Evolutionary conservation across 2,113 vertebrate species (phyloP).

Genomic region (Stictonetta naevosa): DNA sequence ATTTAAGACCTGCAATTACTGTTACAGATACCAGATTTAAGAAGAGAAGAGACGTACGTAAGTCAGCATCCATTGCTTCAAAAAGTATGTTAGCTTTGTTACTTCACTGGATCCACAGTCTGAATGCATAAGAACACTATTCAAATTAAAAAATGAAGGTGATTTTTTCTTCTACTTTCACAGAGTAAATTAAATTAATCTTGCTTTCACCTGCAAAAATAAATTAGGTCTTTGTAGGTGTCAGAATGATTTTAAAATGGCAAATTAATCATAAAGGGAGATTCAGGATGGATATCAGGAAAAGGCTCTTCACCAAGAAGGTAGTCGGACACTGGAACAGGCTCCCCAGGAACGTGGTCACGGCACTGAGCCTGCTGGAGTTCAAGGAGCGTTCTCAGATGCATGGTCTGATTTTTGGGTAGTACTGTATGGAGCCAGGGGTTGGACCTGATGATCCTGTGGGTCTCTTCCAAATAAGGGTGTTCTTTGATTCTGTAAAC

Average conservation of each 20-base stretch:
- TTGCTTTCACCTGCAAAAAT: not conserved
- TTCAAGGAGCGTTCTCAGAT: too few relatives aligned
- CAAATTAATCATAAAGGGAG: not conserved
- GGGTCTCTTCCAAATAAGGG: too few relatives aligned
- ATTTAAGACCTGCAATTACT: not conserved
- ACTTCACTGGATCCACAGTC: not conserved
- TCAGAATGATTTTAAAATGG: not conserved
- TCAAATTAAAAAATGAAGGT: not conserved
- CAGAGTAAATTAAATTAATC: too few relatives aligned
- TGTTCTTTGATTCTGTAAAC: too few relatives aligned
- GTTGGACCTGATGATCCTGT: too few relatives aligned
- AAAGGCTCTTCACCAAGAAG: too few relatives aligned
- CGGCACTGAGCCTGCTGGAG: too few relatives aligned
- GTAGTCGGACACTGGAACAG: too few relatives aligned
- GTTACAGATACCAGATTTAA: not conserved
- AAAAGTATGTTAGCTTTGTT: not conserved
- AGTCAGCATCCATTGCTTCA: not conserved
- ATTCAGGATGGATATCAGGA: too few relatives aligned
- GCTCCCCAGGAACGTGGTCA: too few relatives aligned
- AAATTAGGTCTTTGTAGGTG: not conserved
- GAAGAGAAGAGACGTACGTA: not conserved
- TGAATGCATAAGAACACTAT: accelerated
- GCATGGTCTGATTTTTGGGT: too few relatives aligned
- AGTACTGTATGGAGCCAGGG: too few relatives aligned
- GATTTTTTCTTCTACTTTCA: not conserved